A percentile compares a stretch with the other conserved stretches of the same genome.
phyloP scores from a whole-genome alignment of 1,140 invertebrate genomes.

The Caenorhabditis remanei region DNA sequence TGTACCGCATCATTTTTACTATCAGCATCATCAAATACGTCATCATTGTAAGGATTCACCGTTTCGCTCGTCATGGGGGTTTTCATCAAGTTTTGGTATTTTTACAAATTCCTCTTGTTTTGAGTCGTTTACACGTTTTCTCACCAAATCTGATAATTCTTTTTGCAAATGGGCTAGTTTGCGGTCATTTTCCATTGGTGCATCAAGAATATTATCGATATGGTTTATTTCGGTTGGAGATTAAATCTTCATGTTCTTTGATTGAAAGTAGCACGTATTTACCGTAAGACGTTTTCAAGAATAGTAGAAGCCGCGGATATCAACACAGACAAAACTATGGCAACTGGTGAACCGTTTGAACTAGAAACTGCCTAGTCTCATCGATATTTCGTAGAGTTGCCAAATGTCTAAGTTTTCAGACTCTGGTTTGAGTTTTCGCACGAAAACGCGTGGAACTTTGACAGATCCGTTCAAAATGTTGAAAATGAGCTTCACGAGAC shows the following conservation, averaged over 20 bases:
- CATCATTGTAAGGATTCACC: neutral
- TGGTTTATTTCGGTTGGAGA: neutral
- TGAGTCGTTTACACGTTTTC: neutral
- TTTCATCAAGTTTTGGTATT: neutral
- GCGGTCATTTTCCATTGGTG: neutral
- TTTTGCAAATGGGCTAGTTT: constrained; percentile 2
- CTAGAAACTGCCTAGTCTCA: neutral
- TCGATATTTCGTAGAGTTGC: constrained; percentile 13
- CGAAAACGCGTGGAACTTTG: no score
- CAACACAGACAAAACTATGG: neutral
- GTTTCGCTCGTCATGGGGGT: neutral
- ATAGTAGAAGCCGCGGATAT: neutral
- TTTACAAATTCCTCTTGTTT: neutral
- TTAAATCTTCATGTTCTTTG: neutral
- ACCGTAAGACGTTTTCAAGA: constrained; percentile 9
- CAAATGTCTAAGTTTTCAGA: no score
- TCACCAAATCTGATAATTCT: neutral
- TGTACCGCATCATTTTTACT: neutral
- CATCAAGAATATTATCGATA: neutral
- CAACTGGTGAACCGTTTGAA: neutral
- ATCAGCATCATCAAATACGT: neutral
- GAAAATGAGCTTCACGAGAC: no score
- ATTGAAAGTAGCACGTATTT: neutral
- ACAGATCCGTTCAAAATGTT: no score
- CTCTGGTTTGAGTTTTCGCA: no score